These are phyloP conservation scores for Odocoileus hemionus DNA, from an alignment of 2,113 vertebrate species.

Conservation along the genomic window DNA sequence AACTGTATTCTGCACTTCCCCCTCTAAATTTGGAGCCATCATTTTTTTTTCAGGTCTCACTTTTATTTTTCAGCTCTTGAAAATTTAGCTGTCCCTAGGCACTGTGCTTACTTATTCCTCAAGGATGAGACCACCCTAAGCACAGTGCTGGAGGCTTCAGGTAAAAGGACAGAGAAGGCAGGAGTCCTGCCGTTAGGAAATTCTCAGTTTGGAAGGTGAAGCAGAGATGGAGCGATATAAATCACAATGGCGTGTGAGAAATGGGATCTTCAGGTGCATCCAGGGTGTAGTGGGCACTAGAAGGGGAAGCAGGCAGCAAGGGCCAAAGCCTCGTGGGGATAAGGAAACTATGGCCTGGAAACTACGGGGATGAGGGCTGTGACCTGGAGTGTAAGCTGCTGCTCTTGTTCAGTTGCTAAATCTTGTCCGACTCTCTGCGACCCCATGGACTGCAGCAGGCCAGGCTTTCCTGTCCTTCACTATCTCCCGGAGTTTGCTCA, in stretches of 20 bases:
- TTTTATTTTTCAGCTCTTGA: neutral
- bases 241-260: neutral
- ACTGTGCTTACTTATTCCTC: neutral
- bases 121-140: neutral
- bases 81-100: neutral
- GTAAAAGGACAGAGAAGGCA: neutral
- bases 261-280: rapidly evolving
- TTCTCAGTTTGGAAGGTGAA: neutral
- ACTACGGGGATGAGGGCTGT: too few species aligned
- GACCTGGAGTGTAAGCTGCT: neutral
- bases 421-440: neutral
- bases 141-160: neutral
- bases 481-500: neutral
- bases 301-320: neutral
- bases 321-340: neutral
- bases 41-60: neutral
- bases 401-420: neutral
- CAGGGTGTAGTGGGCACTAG: neutral
- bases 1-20: neutral
- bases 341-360: neutral
- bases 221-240: neutral
- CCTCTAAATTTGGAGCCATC: neutral
- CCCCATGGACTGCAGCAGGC: rapidly evolving
- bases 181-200: neutral
- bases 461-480: neutral